phyloP scores from a whole-genome alignment of 2,888 invertebrate species.

The Drosophila ezoana region DNA sequence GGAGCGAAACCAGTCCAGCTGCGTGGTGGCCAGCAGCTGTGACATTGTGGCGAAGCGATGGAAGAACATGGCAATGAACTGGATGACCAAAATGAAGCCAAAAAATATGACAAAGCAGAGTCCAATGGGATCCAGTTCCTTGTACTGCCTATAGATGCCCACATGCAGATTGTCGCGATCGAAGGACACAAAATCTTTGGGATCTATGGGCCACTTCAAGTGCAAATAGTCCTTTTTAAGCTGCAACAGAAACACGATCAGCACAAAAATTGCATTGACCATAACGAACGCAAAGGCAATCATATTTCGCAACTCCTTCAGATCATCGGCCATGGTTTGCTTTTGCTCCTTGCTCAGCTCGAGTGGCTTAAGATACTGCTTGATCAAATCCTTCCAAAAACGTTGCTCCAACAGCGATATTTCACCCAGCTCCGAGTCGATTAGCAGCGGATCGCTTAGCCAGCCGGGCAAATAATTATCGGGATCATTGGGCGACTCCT shows the following conservation, averaged over 20 bases:
- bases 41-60: constrained; percentile 91
- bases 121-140: constrained; percentile 90
- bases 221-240: constrained; percentile 89
- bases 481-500: constrained; percentile 21
- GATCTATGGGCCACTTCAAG: constrained; percentile 89
- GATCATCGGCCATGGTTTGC: constrained; percentile 83
- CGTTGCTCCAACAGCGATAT: constrained; percentile 88
- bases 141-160: constrained; percentile 86
- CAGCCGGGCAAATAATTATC: constrained; percentile 85
- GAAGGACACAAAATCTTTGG: constrained; percentile 86
- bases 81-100: constrained; percentile 88
- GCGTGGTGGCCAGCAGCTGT: constrained; percentile 90
- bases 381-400: constrained; percentile 92
- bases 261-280: constrained; percentile 91
- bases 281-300: constrained; percentile 90
- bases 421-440: constrained; percentile 88
- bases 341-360: constrained; percentile 88
- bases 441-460: constrained; percentile 89
- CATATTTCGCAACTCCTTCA: constrained; percentile 87
- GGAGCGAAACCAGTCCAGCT: constrained; percentile 85
- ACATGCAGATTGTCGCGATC: constrained; percentile 85
- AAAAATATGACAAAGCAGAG: constrained; percentile 91
- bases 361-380: constrained; percentile 91
- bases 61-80: constrained; percentile 91
- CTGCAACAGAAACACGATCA: constrained; percentile 90